phyloP scores from a whole-genome alignment of 2,113 vertebrate species.

The Ranitomeya variabilis region DNA sequence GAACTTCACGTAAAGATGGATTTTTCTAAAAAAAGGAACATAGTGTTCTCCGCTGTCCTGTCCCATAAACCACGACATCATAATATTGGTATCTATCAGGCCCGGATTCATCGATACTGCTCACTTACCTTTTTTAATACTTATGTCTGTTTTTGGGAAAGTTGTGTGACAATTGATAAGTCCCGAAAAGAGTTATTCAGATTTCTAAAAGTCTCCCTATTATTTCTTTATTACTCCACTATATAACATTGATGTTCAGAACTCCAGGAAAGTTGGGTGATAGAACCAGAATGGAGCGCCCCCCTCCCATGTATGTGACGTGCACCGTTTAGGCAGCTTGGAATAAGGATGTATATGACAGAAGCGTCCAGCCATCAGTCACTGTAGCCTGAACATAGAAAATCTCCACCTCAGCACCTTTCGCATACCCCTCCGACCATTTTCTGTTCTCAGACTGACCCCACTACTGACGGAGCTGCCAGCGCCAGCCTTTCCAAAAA shows the following conservation, averaged over 20 bases:
- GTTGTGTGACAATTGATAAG: not conserved
- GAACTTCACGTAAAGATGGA: not conserved
- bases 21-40: not conserved
- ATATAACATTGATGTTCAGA: not conserved
- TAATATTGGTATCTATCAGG: not conserved
- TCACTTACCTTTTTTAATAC: not conserved
- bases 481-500: conserved; percentile 56
- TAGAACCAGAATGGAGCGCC: not conserved
- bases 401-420: not conserved
- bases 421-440: not conserved
- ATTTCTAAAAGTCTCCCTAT: too few species aligned
- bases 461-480: conserved; percentile 45
- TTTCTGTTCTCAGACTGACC: conserved; percentile 52
- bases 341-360: not conserved
- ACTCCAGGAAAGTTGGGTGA: not conserved
- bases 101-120: too few species aligned
- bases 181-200: too few species aligned
- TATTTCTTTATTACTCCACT: not conserved
- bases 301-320: not conserved
- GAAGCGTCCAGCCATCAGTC: not conserved
- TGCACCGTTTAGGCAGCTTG: not conserved
- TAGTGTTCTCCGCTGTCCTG: not conserved
- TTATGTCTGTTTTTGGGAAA: not conserved
- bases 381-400: not conserved
- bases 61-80: not conserved